Conservation (phyloP, 2,113 vertebrate species). For the Amblyornis subalaris region DNA sequence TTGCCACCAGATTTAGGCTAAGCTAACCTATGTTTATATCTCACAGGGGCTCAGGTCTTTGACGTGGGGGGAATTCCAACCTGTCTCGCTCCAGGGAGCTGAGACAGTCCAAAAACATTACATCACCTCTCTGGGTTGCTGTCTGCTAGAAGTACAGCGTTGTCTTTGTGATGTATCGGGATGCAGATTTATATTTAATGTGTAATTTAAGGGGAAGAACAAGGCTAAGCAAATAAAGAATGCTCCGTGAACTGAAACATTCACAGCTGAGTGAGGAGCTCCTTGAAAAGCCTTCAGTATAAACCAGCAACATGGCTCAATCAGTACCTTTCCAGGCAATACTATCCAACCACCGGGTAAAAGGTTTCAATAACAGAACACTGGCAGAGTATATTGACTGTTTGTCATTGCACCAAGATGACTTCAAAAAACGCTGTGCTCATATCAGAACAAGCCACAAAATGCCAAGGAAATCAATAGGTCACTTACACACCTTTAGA, state of each 20-base stretch:
- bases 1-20: neutral
- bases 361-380: constrained; percentile 36
- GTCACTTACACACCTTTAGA: constrained; percentile 3
- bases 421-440: constrained; percentile 20
- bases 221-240: constrained; percentile 33
- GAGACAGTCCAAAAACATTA: constrained; percentile 43
- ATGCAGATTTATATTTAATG: constrained; percentile 35
- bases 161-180: constrained; percentile 1
- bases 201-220: neutral
- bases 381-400: neutral
- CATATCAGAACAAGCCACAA: constrained; percentile 23
- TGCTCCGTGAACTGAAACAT: neutral
- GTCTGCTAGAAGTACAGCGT: neutral
- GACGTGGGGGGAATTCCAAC: neutral
- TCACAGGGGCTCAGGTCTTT: neutral
- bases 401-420: constrained; percentile 23
- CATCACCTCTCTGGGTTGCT: neutral
- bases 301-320: neutral
- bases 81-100: neutral
- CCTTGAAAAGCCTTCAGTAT: neutral
- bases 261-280: neutral
- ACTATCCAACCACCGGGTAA: neutral
- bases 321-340: neutral
- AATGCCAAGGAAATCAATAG: constrained; percentile 25
- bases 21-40: neutral